Percentiles rank a stretch among this genome's conserved stretches.
Conservation (phyloP, 2,888 invertebrate species). For the Cerastis leucographa region DNA sequence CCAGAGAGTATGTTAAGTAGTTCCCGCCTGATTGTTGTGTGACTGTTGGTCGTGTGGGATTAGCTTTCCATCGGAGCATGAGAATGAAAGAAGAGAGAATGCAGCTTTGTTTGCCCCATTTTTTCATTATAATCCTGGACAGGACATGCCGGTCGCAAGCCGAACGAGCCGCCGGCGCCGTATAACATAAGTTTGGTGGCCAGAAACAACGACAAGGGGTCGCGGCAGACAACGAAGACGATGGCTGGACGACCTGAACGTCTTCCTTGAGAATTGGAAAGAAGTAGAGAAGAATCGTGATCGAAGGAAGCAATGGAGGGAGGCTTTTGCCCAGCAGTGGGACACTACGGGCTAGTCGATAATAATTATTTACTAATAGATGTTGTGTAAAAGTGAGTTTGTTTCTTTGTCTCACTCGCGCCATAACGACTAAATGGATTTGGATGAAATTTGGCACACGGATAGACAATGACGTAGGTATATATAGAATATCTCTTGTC, state of each 20-base stretch:
- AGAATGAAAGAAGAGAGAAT: neutral
- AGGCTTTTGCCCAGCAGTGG: neutral
- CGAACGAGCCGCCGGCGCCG: neutral
- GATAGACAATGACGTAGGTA: neutral
- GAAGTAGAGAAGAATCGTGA: neutral
- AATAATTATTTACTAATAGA: neutral
- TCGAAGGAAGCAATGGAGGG: neutral
- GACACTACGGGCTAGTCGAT: neutral
- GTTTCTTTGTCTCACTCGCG: neutral
- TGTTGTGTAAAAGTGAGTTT: neutral
- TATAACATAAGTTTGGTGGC: neutral
- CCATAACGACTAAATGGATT: neutral
- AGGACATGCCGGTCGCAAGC: neutral
- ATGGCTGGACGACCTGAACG: neutral
- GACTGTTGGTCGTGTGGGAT: constrained; percentile 3
- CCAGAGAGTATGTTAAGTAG: neutral
- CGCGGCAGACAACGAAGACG: neutral
- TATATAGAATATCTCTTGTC: neutral
- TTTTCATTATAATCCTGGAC: neutral
- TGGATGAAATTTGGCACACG: neutral
- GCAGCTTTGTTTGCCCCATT: neutral
- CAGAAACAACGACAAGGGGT: neutral
- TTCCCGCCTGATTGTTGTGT: constrained; percentile 4
- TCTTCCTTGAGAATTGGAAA: neutral
- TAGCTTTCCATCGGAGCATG: neutral